Conservation (phyloP, 1,140 invertebrate genomes). For the Nymphalis io region DNA sequence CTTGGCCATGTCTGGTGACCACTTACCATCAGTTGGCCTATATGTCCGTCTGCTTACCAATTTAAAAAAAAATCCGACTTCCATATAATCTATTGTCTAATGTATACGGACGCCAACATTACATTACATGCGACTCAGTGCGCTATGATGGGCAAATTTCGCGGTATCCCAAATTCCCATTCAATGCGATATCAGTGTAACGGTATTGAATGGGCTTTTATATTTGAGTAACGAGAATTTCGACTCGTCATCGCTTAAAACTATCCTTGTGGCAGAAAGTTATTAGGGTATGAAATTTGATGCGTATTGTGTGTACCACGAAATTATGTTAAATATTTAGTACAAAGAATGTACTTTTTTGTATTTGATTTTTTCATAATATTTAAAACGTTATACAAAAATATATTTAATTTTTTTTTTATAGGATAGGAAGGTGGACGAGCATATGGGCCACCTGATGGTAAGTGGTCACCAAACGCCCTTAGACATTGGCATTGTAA, state of each 20-base stretch:
- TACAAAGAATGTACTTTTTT: too few species aligned
- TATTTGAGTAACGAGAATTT: constrained; percentile 51
- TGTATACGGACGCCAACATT: constrained; percentile 30
- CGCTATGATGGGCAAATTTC: constrained; percentile 66
- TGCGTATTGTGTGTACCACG: constrained; percentile 35
- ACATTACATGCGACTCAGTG: constrained; percentile 62
- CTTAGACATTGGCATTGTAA: too few species aligned
- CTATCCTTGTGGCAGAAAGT: constrained; percentile 28
- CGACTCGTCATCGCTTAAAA: constrained; percentile 38
- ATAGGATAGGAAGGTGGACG: too few species aligned
- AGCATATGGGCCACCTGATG: too few species aligned
- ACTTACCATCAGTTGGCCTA: too few species aligned
- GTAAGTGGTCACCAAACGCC: too few species aligned
- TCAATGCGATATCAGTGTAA: constrained; percentile 53
- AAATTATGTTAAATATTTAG: background rate
- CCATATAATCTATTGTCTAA: background rate
- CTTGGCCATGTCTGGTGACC: too few species aligned
- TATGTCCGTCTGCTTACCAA: too few species aligned
- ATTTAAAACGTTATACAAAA: too few species aligned
- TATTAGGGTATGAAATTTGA: constrained; percentile 44
- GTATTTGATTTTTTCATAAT: too few species aligned
- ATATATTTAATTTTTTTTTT: too few species aligned
- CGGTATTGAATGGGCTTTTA: constrained; percentile 53
- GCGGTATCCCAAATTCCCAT: constrained; percentile 62
- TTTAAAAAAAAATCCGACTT: too few species aligned